A percentile compares a stretch with the other conserved stretches of the same genome.
Conservation (phyloP, 2,888 invertebrate genomes). For the Eupithecia pulchellata region DNA sequence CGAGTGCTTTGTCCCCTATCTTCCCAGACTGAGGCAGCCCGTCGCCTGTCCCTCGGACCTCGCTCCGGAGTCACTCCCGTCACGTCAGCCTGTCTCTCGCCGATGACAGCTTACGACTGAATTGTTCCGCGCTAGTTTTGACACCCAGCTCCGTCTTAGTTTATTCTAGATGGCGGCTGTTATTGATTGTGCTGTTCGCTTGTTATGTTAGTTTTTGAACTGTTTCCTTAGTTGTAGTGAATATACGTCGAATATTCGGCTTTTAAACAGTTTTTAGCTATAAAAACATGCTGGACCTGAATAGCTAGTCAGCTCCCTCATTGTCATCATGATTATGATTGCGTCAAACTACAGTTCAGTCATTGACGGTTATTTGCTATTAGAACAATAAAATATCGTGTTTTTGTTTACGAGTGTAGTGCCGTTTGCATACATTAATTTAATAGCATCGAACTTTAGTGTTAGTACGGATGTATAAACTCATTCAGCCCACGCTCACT, state of each 20-base stretch:
- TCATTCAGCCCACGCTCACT: constrained; percentile 6
- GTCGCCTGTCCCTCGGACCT: constrained; percentile 45
- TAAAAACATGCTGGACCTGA: not conserved
- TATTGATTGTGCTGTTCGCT: constrained; percentile 53
- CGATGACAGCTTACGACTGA: constrained; percentile 78
- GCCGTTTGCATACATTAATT: constrained; percentile 11
- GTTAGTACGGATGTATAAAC: constrained; percentile 10
- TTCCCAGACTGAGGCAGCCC: constrained; percentile 17
- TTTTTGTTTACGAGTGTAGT: constrained; percentile 15
- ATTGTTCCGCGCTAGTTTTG: constrained; percentile 68
- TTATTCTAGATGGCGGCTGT: constrained; percentile 54
- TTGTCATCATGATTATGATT: not conserved
- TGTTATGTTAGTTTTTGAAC: constrained; percentile 24
- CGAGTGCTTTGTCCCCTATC: not conserved
- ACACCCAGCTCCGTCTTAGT: constrained; percentile 57
- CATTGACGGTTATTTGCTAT: not conserved
- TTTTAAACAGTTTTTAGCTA: not conserved
- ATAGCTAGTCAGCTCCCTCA: not conserved
- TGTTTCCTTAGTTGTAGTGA: not conserved
- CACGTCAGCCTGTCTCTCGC: constrained; percentile 71
- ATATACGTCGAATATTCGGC: not conserved
- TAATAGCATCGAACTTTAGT: constrained; percentile 17
- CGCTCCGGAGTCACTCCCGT: constrained; percentile 57
- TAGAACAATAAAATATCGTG: constrained; percentile 12
- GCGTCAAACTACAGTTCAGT: not conserved